A percentile compares a stretch with the other conserved stretches of the same genome.
phyloP scores from a whole-genome alignment of 2,113 vertebrate species.

The Morone saxatilis region DNA sequence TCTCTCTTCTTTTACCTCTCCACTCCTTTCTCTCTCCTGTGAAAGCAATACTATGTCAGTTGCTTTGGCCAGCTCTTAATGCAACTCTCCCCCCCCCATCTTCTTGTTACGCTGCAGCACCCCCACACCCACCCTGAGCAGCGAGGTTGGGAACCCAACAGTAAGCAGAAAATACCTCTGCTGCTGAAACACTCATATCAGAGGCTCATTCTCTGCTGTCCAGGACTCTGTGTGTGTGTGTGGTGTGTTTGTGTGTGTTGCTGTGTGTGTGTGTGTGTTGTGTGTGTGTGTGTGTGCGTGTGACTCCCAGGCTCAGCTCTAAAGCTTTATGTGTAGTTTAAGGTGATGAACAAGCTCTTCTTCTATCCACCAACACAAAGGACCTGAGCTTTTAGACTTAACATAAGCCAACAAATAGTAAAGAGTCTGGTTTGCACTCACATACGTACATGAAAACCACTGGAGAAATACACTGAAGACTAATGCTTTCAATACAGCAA shows the following conservation, averaged over 20 bases:
- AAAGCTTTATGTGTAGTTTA: slow-evolving; percentile 46
- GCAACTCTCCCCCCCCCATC: slow-evolving; percentile 40
- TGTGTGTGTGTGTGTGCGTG: not conserved
- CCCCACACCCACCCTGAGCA: slow-evolving; percentile 11
- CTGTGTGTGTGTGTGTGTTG: not conserved
- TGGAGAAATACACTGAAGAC: not conserved
- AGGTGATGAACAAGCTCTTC: slow-evolving; percentile 43
- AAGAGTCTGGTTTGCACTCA: not conserved
- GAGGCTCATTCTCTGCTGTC: slow-evolving; percentile 42
- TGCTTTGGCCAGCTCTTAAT: slow-evolving; percentile 71
- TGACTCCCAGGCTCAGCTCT: not conserved
- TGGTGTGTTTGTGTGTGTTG: not conserved
- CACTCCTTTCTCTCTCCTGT: slow-evolving; percentile 41
- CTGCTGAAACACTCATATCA: slow-evolving; percentile 49
- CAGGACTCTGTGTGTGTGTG: not conserved
- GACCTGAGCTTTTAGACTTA: slow-evolving; percentile 27
- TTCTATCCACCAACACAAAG: slow-evolving; percentile 11
- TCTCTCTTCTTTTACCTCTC: slow-evolving; percentile 22
- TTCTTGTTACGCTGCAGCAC: slow-evolving; percentile 25
- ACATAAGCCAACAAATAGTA: slow-evolving; percentile 21
- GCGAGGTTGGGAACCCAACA: slow-evolving; percentile 47
- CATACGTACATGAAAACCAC: not conserved
- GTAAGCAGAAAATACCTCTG: slow-evolving; percentile 71
- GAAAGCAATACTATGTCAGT: slow-evolving; percentile 71
- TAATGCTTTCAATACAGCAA: not conserved